Base-by-base conservation (phyloP, 1,140 invertebrate species). In the Metopolophium dirhodum region DNA sequence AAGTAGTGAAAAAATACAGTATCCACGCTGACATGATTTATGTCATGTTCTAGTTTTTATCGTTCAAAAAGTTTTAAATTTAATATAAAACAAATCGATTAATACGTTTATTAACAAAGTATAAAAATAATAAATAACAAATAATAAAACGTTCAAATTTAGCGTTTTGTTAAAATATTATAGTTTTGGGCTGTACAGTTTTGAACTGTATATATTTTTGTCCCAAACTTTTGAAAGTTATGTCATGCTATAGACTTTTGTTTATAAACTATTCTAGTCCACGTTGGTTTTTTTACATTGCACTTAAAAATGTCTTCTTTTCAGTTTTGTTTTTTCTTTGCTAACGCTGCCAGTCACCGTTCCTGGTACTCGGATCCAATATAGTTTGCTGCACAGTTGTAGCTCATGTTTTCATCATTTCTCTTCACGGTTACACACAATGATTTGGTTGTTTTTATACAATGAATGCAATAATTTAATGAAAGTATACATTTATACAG, bases 271-370 rank as follows among this genome's bases (percentile, higher is more conserved):
- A 77, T 77, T 77, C 61, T n/a, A 77, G 61, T 77, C 30, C n/a
- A 77, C 61, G 1, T 6, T 68, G 61, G n/a, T n/a, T 77, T 68
- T 77, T 77, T 77, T 77, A n/a, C 6, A n/a, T 14, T n/a, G 61
- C 61, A 77, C 61, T 77, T 77, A 77, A 77, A 77, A 77, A 77
- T 77, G n/a, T 77, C 61, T 77, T 77, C n/a, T 77, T 77, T 30
- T 18, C 61, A 77, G 61, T 77, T 77, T 77, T 68, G 9, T 14
- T 35, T 77, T 77, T n/a, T 77, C n/a, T 77, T n/a, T 77, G 61
- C n/a, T 77, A n/a, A 18, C 14, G n/a, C 14, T 77, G n/a, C 61
- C n/a, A 77, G 30, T 77, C 61, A n/a, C 30, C 61, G n/a, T 2
- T 68, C n/a, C n/a, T 77, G 9, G 4, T 61, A 61, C 11, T 61